A percentile compares a stretch with the other conserved stretches of the same genome.
phyloP scores from a whole-genome alignment of 2,797 vertebrate genomes.

The Columba guinea region DNA sequence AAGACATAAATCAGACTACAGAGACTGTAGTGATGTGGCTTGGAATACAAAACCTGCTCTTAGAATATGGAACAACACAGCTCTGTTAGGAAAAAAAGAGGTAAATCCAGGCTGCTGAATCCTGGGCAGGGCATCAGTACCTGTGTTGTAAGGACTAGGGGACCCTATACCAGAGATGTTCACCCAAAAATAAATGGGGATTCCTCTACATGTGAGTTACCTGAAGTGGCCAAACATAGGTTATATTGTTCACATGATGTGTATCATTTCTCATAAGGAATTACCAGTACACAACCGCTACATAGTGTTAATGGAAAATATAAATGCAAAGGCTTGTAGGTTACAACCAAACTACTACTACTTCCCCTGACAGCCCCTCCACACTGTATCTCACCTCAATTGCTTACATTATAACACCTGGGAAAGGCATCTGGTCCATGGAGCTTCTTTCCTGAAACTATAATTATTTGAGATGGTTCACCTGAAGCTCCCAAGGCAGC shows the following conservation, averaged over 20 bases:
- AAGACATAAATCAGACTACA: not conserved
- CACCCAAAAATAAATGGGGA: not conserved
- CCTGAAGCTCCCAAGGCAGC: not conserved
- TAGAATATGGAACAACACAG: not conserved
- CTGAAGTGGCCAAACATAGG: not conserved
- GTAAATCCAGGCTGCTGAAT: not conserved
- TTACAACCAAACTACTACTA: not conserved
- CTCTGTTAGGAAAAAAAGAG: not conserved
- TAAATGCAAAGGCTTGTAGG: not conserved
- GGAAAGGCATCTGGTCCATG: rapidly evolving
- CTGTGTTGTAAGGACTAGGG: not conserved
- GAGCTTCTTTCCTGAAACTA: not conserved
- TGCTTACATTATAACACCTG: not conserved
- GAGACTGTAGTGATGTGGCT: not conserved
- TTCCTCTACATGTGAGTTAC: not conserved
- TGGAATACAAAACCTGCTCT: not conserved
- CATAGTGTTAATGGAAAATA: rapidly evolving
- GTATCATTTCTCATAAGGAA: not conserved
- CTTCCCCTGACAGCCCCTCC: not conserved
- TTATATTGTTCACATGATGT: rapidly evolving
- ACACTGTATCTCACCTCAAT: not conserved
- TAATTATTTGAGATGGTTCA: not conserved
- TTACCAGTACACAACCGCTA: not conserved
- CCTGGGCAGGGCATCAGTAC: not conserved
- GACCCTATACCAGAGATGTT: not conserved